Evolutionary conservation across 2,113 vertebrate genomes (phyloP).

Genomic region (Lampris incognitus): DNA sequence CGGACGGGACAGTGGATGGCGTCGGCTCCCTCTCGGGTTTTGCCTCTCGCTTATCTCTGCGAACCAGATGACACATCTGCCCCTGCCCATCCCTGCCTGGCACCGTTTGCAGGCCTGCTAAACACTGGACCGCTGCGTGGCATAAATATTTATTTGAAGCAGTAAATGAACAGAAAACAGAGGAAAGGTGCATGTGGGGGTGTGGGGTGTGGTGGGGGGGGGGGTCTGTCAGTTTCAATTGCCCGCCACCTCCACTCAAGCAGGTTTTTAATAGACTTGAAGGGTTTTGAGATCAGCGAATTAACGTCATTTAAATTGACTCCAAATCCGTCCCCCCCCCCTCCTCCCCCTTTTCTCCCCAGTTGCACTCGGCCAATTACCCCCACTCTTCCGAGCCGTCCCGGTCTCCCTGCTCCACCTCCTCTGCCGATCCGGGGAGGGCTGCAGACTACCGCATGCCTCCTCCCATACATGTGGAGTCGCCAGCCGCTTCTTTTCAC

Average conservation of each 20-base stretch:
- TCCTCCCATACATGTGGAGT: too few species aligned
- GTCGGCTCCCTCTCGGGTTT: neutral
- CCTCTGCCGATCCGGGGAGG: too few species aligned
- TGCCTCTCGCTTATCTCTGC: slow-evolving; percentile 45
- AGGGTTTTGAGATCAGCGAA: slow-evolving; percentile 17
- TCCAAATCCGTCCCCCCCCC: too few species aligned
- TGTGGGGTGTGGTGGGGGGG: neutral
- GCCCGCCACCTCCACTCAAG: slow-evolving; percentile 25
- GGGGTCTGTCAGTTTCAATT: neutral
- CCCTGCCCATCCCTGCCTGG: slow-evolving; percentile 41
- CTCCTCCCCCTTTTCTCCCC: too few species aligned
- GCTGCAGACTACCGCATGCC: too few species aligned
- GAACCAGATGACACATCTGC: slow-evolving; percentile 65
- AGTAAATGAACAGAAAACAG: slow-evolving; percentile 61
- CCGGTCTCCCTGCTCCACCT: too few species aligned
- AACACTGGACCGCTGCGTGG: slow-evolving; percentile 34
- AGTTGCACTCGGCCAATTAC: too few species aligned
- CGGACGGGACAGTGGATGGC: slow-evolving; percentile 1
- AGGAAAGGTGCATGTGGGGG: neutral
- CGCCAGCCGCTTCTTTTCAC: too few species aligned
- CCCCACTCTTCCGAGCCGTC: too few species aligned
- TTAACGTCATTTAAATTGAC: slow-evolving; percentile 16
- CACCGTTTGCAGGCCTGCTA: slow-evolving; percentile 35
- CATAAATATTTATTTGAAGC: slow-evolving; percentile 70
- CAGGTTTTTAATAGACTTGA: slow-evolving; percentile 19